Percentiles rank a stretch among this genome's conserved stretches.
Evolutionary conservation across 1,140 invertebrate genomes (phyloP).

Genomic region (Drosophila teissieri): DNA sequence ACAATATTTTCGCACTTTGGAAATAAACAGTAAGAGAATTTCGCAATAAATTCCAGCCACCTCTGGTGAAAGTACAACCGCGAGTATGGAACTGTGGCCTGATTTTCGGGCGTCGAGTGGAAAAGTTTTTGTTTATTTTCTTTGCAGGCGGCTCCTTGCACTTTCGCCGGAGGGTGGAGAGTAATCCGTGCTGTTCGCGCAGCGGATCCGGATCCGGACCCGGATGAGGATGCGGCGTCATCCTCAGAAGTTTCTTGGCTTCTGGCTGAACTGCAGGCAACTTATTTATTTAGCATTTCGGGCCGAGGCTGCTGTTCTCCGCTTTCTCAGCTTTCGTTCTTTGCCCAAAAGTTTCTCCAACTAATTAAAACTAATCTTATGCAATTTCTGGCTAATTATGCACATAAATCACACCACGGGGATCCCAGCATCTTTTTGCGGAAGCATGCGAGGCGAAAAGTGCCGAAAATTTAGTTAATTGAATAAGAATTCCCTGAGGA

Average conservation of each 20-base stretch:
- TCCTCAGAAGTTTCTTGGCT: constrained; percentile 30
- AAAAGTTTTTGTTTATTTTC: constrained; percentile 58
- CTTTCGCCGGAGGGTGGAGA: constrained; percentile 1
- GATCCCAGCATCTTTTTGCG: background rate
- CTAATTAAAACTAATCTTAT: constrained; percentile 72
- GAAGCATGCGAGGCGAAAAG: background rate
- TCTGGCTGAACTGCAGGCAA: constrained; percentile 37
- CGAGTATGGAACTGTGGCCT: constrained; percentile 23
- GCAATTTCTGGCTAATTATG: constrained; percentile 49
- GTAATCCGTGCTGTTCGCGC: constrained; percentile 16
- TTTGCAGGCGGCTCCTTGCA: constrained; percentile 13
- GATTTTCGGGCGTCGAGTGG: constrained; percentile 15
- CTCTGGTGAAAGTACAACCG: constrained; percentile 11
- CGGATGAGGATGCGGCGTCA: constrained; percentile 8
- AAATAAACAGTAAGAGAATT: no score
- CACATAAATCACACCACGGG: constrained; percentile 31
- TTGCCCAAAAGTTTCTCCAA: constrained; percentile 22
- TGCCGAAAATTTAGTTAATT: constrained; percentile 15
- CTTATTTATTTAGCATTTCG: constrained; percentile 51
- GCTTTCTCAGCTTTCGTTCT: background rate
- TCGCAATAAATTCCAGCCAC: background rate
- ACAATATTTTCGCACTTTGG: no score
- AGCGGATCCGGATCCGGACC: constrained; percentile 9
- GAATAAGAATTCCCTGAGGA: constrained; percentile 7
- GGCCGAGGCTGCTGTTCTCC: background rate